phyloP scores from a whole-genome alignment of 37 sponge, comb jelly and placozoan genomes.

The Dysidea cf. avara region DNA sequence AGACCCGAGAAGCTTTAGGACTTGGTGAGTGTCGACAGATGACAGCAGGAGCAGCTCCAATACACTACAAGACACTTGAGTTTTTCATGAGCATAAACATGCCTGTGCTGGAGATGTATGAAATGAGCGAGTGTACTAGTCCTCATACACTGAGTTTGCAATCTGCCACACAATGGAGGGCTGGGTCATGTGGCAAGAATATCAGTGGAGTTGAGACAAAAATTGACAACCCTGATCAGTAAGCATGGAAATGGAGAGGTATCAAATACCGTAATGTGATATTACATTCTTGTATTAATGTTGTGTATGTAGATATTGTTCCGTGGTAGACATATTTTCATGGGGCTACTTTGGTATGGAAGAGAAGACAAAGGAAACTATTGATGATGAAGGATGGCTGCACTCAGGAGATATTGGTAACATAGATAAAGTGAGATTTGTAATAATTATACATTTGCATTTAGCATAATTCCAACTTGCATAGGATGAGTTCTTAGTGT shows the following conservation, averaged over 20 bases:
- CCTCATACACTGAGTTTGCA: constrained; percentile 31
- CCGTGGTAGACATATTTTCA: constrained; percentile 88
- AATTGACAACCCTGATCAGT: constrained; percentile 77
- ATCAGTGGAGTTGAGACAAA: constrained; percentile 61
- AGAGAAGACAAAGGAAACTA: constrained; percentile 82
- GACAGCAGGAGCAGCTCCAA: constrained; percentile 72
- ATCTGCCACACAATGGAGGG: constrained; percentile 52
- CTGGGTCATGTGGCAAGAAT: constrained; percentile 64
- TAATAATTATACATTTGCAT: neutral
- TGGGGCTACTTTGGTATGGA: constrained; percentile 89
- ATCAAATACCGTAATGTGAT: neutral
- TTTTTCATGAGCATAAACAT: constrained; percentile 70
- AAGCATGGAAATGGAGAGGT: constrained; percentile 92
- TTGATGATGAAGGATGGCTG: constrained; percentile 91
- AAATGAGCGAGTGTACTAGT: constrained; percentile 72
- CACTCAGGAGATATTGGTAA: constrained; percentile 90
- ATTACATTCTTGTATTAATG: neutral
- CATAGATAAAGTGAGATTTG: constrained; percentile 42
- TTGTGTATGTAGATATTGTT: constrained; percentile 51
- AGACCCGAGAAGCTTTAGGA: constrained; percentile 34
- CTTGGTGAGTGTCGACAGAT: constrained; percentile 1
- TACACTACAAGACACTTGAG: constrained; percentile 54
- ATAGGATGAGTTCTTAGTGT: constrained; percentile 63
- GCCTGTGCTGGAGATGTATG: constrained; percentile 76
- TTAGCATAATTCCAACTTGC: neutral